phyloP scores from a whole-genome alignment of 2,113 vertebrate genomes.

The Sitta europaea region DNA sequence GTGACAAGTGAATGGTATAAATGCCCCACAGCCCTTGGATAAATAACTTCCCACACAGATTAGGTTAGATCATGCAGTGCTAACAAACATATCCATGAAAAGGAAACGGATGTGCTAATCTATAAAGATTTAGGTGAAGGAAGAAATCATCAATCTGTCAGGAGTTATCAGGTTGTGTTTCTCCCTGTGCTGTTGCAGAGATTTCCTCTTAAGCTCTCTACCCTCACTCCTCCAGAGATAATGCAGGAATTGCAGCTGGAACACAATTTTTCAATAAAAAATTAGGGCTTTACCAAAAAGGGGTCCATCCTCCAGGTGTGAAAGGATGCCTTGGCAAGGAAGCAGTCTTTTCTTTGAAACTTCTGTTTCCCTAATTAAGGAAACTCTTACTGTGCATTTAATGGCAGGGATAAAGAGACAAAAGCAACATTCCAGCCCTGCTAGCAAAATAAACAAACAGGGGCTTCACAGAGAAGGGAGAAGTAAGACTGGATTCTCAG shows the following conservation, averaged over 20 bases:
- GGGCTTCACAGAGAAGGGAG: background rate
- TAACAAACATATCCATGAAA: constrained; percentile 50
- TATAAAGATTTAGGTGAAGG: constrained; percentile 56
- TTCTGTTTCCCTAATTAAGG: background rate
- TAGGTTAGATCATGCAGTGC: constrained; percentile 46
- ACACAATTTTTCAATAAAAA: background rate
- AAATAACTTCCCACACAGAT: constrained; percentile 51
- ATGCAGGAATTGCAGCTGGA: background rate
- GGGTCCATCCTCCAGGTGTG: background rate
- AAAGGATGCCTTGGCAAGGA: background rate
- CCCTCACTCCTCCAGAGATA: background rate
- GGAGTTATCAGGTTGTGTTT: constrained; percentile 2
- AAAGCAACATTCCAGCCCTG: background rate
- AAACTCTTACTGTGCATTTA: background rate
- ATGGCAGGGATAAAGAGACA: background rate
- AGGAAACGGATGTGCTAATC: constrained; percentile 61
- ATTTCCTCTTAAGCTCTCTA: background rate
- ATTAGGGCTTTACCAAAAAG: background rate
- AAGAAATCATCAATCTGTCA: constrained; percentile 59
- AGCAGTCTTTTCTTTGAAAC: background rate
- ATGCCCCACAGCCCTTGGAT: constrained; percentile 46
- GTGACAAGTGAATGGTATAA: constrained; percentile 34
- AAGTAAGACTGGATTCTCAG: rapidly evolving
- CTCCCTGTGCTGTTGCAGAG: background rate
- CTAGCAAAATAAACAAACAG: background rate